Evolutionary conservation across 2,888 invertebrate genomes (phyloP).

Genomic region (Smittia aterrima): DNA sequence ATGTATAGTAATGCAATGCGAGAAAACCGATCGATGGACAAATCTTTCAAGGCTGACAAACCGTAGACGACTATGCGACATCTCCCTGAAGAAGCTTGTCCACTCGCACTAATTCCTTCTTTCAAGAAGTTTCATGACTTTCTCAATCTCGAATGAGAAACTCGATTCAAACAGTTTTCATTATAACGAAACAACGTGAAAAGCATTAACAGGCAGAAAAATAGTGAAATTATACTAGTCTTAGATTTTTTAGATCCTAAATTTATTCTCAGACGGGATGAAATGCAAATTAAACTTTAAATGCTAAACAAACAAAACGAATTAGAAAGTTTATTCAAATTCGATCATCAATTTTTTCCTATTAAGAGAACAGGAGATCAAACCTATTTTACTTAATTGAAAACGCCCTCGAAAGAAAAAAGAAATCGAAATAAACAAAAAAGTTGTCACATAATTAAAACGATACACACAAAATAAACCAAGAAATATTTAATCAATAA

Average conservation of each 20-base stretch:
- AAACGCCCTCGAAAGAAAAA: neutral
- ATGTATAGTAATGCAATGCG: neutral
- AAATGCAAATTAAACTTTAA: constrained; percentile 8
- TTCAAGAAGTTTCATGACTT: neutral
- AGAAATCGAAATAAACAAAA: constrained; percentile 12
- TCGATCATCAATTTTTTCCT: constrained; percentile 14
- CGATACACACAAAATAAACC: constrained; percentile 16
- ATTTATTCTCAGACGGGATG: constrained; percentile 14
- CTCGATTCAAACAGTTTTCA: neutral
- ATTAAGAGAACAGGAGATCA: neutral
- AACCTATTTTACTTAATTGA: constrained; percentile 20
- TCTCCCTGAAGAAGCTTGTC: neutral
- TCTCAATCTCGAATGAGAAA: neutral
- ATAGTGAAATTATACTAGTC: constrained; percentile 35
- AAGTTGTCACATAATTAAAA: constrained; percentile 11
- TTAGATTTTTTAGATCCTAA: constrained; percentile 37
- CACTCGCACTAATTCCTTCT: neutral
- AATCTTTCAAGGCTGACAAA: neutral
- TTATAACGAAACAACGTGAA: neutral
- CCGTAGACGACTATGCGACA: neutral
- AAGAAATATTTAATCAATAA: constrained; percentile 11
- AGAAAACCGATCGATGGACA: neutral
- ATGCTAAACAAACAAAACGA: constrained; percentile 4
- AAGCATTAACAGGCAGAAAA: constrained; percentile 19
- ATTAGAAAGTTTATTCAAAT: constrained; percentile 2